phyloP scores from a whole-genome alignment of 2,797 vertebrate genomes.

The Epinephelus awoara region DNA sequence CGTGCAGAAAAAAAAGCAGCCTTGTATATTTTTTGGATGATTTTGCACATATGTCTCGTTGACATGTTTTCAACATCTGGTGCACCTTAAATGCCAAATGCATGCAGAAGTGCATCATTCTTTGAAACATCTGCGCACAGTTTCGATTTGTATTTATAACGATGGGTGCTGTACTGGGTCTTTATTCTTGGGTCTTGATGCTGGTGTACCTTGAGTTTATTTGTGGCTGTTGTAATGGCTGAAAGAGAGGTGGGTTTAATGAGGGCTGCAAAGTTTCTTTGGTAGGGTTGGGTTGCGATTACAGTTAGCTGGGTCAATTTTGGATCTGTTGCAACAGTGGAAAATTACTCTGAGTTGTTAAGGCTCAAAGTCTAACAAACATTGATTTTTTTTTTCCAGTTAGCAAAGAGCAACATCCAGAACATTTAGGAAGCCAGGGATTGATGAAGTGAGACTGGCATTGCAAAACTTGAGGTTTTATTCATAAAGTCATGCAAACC shows the following conservation, averaged over 20 bases:
- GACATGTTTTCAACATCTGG: not conserved
- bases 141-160: not conserved
- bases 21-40: not conserved
- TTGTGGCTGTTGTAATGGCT: not conserved
- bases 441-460: too few relatives aligned
- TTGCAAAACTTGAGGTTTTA: too few relatives aligned
- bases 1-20: not conserved
- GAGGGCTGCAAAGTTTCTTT: not conserved
- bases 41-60: not conserved
- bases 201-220: too few relatives aligned
- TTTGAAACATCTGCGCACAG: not conserved
- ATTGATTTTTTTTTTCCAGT: not conserved
- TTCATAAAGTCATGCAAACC: too few relatives aligned
- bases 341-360: conserved; percentile 32
- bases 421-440: not conserved
- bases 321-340: conserved; percentile 20
- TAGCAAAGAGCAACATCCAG: not conserved
- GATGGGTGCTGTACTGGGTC: not conserved
- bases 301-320: conserved; percentile 20
- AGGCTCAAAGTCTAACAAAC: not conserved
- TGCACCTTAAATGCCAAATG: not conserved
- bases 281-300: not conserved
- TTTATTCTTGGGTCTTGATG: not conserved
- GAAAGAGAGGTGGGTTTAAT: not conserved
- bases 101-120: not conserved